Base-by-base conservation (phyloP, 2,113 vertebrate species). In the Chamaetylas fuelleborni region DNA sequence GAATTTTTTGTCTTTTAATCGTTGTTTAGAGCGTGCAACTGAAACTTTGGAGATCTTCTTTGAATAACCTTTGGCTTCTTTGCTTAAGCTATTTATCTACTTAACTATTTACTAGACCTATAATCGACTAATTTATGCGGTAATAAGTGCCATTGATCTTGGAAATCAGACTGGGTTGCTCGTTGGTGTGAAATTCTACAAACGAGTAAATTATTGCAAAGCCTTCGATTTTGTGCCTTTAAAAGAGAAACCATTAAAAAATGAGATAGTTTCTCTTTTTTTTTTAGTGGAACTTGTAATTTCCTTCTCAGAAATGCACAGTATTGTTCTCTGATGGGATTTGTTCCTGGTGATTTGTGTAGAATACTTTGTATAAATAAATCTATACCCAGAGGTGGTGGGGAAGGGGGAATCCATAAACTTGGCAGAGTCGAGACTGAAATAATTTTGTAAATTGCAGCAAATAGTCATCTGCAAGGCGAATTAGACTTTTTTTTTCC, bases 31-130 rank as follows among this genome's bases (percentile, higher is more conserved):
- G 72, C 8, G 51, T 51, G n/a, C 50, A 58, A 79, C 29, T 58
- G 79, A 81, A 96, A 95, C 88, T 62, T 48, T 78, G 79, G 93
- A 56, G 36, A n/a, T 91, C 86, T 81, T 94, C 57, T 14, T 71
- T n/a, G 71, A 70, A 70, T 51, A 90, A 80, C 40, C 91, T 89
- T 72, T 92, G 64, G 54, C 82, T 91, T 90, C 82, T 86, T 80
- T 47, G 67, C 82, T 93, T 85, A 83, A 96, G 80, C 81, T 88
- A 33, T 95, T 95, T 95, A 93, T 82, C 81, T 86, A 4, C 92
- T 95, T 92, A 92, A 81, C 86, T 89, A 31, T 89, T 95, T 92
- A 72, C 62, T 88, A 94, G 94, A 87, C 78, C 84, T 62, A 58
- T 92, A 94, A 92, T 88, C 51, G 79, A 95, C 74, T 90, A 88